phyloP scores from a whole-genome alignment of 1,140 invertebrate species.

The Sycophila sp. region DNA sequence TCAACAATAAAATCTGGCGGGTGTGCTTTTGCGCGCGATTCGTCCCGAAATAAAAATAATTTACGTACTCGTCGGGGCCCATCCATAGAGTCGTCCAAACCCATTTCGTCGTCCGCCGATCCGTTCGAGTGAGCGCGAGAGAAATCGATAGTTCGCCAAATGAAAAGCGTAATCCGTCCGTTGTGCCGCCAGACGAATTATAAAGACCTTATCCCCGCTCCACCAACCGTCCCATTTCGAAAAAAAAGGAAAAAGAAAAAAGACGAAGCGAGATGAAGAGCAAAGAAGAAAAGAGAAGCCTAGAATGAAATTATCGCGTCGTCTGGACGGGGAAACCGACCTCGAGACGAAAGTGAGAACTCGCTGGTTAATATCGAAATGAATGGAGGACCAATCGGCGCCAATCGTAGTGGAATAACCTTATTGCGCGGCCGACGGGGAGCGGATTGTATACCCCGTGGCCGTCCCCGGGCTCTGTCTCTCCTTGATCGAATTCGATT shows the following conservation, averaged over 20 bases:
- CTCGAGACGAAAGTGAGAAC: slow-evolving; percentile 39
- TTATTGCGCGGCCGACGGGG: slow-evolving; percentile 43
- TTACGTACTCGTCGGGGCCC: slow-evolving; percentile 1
- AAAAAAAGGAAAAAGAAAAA: not conserved
- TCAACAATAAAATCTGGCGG: not conserved
- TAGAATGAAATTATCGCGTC: slow-evolving; percentile 14
- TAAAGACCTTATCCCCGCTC: not conserved
- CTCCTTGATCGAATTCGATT: slow-evolving; percentile 23
- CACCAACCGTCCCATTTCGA: not conserved
- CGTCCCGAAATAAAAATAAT: slow-evolving; percentile 22
- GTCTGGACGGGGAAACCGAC: not conserved
- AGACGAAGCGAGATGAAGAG: too few relatives aligned
- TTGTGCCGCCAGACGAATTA: slow-evolving; percentile 15
- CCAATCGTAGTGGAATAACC: slow-evolving; percentile 55
- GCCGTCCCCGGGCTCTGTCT: not conserved
- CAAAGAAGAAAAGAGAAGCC: not conserved
- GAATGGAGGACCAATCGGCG: slow-evolving; percentile 50
- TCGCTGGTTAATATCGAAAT: slow-evolving; percentile 50
- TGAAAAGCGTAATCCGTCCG: slow-evolving; percentile 12
- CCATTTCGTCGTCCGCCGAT: slow-evolving; percentile 1
- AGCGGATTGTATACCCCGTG: not conserved
- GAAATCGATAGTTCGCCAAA: slow-evolving; percentile 32
- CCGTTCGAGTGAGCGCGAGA: slow-evolving; percentile 7
- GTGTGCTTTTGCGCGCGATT: not conserved
- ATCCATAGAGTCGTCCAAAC: not conserved